Conservation (phyloP, 2,888 invertebrate species). For the Spilosoma lubricipeda region DNA sequence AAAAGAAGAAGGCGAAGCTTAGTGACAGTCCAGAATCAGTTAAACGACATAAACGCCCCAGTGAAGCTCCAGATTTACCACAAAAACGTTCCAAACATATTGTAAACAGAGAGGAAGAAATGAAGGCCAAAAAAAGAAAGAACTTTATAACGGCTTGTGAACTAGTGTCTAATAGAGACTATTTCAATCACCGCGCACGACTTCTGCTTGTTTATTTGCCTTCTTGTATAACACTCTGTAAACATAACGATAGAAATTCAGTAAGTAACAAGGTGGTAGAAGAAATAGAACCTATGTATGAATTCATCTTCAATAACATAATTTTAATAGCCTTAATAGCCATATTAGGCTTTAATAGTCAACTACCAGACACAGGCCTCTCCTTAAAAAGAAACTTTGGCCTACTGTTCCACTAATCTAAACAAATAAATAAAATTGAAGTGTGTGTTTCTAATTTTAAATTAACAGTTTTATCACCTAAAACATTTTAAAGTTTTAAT, state of each 20-base stretch:
- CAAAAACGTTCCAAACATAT: slow-evolving; percentile 60
- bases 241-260: slow-evolving; percentile 58
- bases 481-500: no score
- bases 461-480: no score
- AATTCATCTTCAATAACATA: no score
- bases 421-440: no score
- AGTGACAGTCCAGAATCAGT: slow-evolving; percentile 21
- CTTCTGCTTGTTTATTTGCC: slow-evolving; percentile 69
- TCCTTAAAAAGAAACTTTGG: no score
- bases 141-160: slow-evolving; percentile 77
- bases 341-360: no score
- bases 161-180: slow-evolving; percentile 70
- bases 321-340: no score
- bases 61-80: slow-evolving; percentile 41
- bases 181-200: slow-evolving; percentile 65
- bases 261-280: slow-evolving; percentile 49
- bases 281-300: no score
- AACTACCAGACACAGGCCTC: no score
- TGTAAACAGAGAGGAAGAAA: slow-evolving; percentile 52
- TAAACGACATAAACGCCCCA: slow-evolving; percentile 58
- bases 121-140: slow-evolving; percentile 62
- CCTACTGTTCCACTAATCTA: no score
- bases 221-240: slow-evolving; percentile 62
- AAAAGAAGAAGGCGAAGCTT: slow-evolving; percentile 61
- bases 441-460: no score